phyloP scores from a whole-genome alignment of 2,113 vertebrate species.

The Salvelinus fontinalis region DNA sequence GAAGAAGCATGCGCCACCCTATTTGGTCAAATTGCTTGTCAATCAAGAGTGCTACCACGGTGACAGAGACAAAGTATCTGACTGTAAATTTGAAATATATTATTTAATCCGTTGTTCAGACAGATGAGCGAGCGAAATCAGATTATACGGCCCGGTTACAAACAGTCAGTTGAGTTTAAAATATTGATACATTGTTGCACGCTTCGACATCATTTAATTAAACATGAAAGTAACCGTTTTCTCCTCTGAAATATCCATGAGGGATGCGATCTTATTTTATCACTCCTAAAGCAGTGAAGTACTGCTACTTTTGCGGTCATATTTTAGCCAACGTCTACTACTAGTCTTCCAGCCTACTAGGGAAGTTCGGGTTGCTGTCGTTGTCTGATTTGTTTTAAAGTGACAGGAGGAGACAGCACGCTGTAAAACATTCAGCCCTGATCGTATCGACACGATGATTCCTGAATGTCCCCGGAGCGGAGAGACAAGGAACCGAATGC shows the following conservation, averaged over 20 bases:
- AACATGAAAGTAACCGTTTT: conserved; percentile 24
- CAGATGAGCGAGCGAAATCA: not conserved
- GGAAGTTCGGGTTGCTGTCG: not conserved
- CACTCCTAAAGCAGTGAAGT: not conserved
- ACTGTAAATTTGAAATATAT: not conserved
- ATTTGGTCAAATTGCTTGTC: conserved; percentile 44
- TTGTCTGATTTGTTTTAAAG: not conserved
- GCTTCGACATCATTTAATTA: not conserved
- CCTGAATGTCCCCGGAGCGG: conserved; percentile 55
- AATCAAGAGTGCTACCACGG: conserved; percentile 54
- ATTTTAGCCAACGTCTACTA: not conserved
- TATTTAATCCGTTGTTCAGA: not conserved
- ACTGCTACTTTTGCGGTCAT: not conserved
- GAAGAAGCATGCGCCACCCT: not conserved
- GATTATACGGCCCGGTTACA: not conserved
- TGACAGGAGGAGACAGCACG: not conserved
- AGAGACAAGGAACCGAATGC: conserved; percentile 43
- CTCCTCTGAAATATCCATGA: not conserved
- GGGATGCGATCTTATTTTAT: conserved; percentile 10
- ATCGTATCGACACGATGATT: conserved; percentile 59
- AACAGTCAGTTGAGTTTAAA: not conserved
- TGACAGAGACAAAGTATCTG: conserved; percentile 34
- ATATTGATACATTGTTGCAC: not conserved
- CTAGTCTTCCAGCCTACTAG: not conserved
- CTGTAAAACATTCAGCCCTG: not conserved